These are phyloP conservation scores for Galeruca laticollis DNA, from an alignment of 2,888 invertebrate genomes.

Conservation along the genomic window DNA sequence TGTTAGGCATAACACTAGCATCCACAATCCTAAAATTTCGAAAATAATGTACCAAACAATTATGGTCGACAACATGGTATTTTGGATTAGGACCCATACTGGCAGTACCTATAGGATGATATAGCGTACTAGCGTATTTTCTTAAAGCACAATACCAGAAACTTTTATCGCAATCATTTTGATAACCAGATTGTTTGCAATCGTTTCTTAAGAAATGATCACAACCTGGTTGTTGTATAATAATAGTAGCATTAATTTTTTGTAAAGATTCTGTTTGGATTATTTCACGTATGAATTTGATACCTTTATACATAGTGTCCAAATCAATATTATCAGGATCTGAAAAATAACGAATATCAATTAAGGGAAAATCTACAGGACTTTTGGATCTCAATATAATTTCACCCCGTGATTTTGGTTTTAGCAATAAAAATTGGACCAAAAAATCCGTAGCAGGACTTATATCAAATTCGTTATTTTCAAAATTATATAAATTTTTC, in stretches of 20 bases:
- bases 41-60: conserved; percentile 68
- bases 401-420: no score
- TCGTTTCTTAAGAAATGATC: conserved; percentile 53
- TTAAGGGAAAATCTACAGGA: no score
- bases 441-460: conserved; percentile 34
- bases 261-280: conserved; percentile 71
- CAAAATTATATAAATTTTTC: neutral
- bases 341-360: no score
- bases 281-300: conserved; percentile 62
- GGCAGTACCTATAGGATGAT: conserved; percentile 68
- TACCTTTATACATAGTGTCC: conserved; percentile 74
- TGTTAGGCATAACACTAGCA: no score
- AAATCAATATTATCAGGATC: conserved; percentile 67
- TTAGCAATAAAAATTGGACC: conserved; percentile 48
- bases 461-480: neutral
- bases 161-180: conserved; percentile 61
- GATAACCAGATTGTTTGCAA: conserved; percentile 54
- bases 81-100: conserved; percentile 64
- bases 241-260: conserved; percentile 70
- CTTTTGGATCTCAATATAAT: no score
- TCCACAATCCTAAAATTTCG: no score
- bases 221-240: conserved; percentile 49
- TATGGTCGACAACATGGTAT: conserved; percentile 70
- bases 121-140: conserved; percentile 65
- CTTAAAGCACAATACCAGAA: conserved; percentile 68